Percentiles rank a stretch among this genome's conserved stretches.
phyloP scores from a whole-genome alignment of 2,797 vertebrate species.

The Thunnus albacares region DNA sequence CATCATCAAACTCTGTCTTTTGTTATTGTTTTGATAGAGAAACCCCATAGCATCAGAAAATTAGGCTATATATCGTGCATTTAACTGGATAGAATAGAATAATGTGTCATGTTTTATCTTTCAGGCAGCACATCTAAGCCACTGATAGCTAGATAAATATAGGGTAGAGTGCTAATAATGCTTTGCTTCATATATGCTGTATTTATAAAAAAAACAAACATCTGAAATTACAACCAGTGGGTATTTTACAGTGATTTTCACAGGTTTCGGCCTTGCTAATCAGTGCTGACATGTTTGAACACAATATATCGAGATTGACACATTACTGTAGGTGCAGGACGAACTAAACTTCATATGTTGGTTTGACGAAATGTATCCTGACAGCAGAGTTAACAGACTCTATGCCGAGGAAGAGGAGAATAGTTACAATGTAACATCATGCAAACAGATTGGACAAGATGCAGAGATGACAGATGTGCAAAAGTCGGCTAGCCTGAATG shows the following conservation, averaged over 20 bases:
- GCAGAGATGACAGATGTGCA: conserved; percentile 74
- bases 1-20: no score
- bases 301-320: conserved; percentile 1
- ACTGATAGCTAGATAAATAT: no score
- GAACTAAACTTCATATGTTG: conserved; percentile 20
- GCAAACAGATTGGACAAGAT: conserved; percentile 51
- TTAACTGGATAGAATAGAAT: no score
- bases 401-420: not conserved
- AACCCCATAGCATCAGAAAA: no score
- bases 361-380: not conserved
- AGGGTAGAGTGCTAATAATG: no score
- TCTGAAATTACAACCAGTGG: not conserved
- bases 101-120: no score
- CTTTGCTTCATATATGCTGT: no score
- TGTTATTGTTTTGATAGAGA: no score
- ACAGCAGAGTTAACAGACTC: not conserved
- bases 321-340: conserved; percentile 5
- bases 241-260: conserved; percentile 5
- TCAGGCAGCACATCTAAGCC: no score
- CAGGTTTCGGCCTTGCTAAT: not conserved
- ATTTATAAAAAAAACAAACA: not conserved
- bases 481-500: conserved; percentile 62
- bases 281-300: not conserved
- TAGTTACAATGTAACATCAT: not conserved
- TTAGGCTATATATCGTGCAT: no score